phyloP scores from a whole-genome alignment of 2,797 vertebrate species.

The Sebastes wilsoni region DNA sequence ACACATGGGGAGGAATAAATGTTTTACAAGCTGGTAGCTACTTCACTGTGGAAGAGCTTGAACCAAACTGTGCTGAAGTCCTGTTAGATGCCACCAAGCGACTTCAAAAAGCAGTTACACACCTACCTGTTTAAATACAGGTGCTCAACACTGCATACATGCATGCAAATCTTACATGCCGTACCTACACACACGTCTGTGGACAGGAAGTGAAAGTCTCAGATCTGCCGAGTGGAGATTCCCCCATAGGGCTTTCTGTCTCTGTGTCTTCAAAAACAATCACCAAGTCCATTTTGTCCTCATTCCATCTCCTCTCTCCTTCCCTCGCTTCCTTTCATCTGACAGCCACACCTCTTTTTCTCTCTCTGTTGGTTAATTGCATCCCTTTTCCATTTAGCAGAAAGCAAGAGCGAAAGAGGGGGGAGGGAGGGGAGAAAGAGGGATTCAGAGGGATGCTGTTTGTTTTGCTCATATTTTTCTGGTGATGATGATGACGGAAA shows the following conservation, averaged over 20 bases:
- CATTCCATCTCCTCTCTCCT: conserved; percentile 41
- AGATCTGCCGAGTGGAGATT: conserved; percentile 52
- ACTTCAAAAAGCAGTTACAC: background rate
- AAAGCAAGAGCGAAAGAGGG: conserved; percentile 15
- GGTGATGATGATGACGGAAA: background rate
- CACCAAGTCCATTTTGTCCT: conserved; percentile 41
- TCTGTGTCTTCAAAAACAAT: conserved; percentile 61
- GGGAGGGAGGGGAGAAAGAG: background rate
- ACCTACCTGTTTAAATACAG: background rate
- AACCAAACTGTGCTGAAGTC: background rate
- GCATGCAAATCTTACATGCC: background rate
- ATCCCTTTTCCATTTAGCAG: conserved; percentile 56
- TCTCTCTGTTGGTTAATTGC: conserved; percentile 68
- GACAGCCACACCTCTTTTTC: conserved; percentile 61
- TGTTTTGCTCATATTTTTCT: background rate
- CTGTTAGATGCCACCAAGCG: background rate
- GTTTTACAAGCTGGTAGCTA: background rate
- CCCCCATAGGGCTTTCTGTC: conserved; percentile 59
- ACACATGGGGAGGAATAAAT: background rate
- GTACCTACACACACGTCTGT: background rate
- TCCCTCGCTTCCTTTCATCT: conserved; percentile 54
- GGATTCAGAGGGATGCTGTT: conserved; percentile 5
- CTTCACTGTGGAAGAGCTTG: background rate
- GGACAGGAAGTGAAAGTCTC: conserved; percentile 32
- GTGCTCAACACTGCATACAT: conserved; percentile 6